Conservation (phyloP, 1,140 invertebrate species). For the Drosophila lacertosa region DNA sequence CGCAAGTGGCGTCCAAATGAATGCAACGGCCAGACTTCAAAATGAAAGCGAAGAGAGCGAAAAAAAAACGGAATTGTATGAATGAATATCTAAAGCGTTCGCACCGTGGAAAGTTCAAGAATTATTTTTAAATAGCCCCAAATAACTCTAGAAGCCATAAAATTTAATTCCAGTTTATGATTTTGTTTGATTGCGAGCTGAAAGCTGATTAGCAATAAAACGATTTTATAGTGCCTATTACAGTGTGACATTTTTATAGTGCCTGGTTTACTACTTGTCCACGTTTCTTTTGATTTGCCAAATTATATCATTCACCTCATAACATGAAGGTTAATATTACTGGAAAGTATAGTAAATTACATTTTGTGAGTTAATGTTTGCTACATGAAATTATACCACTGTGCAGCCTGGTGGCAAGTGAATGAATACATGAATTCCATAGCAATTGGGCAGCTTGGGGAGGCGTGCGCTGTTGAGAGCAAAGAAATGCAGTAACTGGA, state of each 20-base stretch:
- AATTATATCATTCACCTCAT: too few relatives aligned
- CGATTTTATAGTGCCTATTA: not conserved
- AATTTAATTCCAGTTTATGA: slow-evolving; percentile 35
- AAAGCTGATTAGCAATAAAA: slow-evolving; percentile 12
- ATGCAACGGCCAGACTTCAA: slow-evolving; percentile 60
- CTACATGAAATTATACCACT: slow-evolving; percentile 33
- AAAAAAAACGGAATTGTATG: slow-evolving; percentile 42
- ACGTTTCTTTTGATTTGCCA: too few relatives aligned
- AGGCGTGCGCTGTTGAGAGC: slow-evolving; percentile 28
- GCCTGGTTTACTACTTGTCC: too few relatives aligned
- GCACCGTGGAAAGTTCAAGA: slow-evolving; percentile 42
- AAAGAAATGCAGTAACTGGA: slow-evolving; percentile 79
- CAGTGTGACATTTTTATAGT: not conserved
- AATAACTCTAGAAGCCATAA: slow-evolving; percentile 11
- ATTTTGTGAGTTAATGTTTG: too few relatives aligned
- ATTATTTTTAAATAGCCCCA: slow-evolving; percentile 8
- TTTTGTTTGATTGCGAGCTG: not conserved
- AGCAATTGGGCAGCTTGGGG: slow-evolving; percentile 54
- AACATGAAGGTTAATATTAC: too few relatives aligned
- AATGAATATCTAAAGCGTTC: slow-evolving; percentile 51
- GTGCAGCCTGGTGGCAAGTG: slow-evolving; percentile 48
- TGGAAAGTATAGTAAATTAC: not conserved
- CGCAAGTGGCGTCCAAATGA: slow-evolving; percentile 72
- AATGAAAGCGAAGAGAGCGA: slow-evolving; percentile 32
- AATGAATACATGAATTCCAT: slow-evolving; percentile 72